Conservation (phyloP, 2,888 invertebrate genomes). For the Lepidonotus clava region DNA sequence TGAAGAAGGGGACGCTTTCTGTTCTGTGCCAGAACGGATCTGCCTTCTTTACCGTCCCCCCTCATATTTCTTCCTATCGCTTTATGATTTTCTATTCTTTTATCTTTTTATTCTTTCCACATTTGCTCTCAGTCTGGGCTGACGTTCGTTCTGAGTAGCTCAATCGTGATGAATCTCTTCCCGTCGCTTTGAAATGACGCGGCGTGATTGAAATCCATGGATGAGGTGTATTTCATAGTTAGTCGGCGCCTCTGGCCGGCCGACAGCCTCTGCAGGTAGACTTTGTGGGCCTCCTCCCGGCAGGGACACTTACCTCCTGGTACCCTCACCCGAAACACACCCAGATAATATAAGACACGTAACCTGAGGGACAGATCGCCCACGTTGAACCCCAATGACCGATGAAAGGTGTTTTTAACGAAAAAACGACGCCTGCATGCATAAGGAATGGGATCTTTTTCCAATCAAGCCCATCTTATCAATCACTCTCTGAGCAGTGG, state of each 20-base stretch:
- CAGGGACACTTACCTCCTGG: no score
- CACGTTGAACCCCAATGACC: no score
- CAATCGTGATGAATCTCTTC: constrained; percentile 32
- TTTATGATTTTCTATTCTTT: neutral
- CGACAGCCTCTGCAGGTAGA: neutral
- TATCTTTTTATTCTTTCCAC: constrained; percentile 16
- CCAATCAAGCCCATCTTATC: constrained; percentile 31
- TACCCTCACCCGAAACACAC: no score
- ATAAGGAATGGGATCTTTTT: constrained; percentile 43
- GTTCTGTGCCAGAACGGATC: neutral
- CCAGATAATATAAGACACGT: no score
- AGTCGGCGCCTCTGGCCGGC: neutral
- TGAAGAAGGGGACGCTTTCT: neutral
- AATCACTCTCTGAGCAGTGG: constrained; percentile 18
- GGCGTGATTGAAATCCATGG: constrained; percentile 40
- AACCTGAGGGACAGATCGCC: no score
- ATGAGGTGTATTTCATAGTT: constrained; percentile 30
- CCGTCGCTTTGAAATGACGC: constrained; percentile 51
- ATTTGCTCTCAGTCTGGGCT: neutral
- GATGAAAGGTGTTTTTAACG: no score
- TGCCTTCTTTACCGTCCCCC: neutral
- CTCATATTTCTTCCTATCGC: neutral
- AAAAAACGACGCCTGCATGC: no score
- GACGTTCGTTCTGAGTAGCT: neutral
- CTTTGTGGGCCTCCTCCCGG: no score